Evolutionary conservation across 1,140 invertebrate genomes (phyloP), one percentile per base, ranked within the genome.

Genomic region (Hyphantria cunea): DNA sequence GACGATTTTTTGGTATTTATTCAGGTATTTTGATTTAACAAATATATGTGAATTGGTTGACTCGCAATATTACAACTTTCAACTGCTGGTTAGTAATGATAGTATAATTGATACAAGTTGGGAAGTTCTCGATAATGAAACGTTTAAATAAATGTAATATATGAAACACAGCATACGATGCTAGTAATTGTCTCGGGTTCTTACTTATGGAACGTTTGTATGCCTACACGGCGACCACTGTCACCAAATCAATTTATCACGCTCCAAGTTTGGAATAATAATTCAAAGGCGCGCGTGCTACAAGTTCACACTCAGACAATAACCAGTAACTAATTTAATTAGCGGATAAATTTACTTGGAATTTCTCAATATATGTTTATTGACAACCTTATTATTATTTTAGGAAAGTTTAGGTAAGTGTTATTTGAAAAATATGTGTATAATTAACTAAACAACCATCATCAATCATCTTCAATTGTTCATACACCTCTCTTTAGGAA

Each of bases 161-260:
- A 62, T 47, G 53, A 50, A 68, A 59, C 56, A 64, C 56, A 56
- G 63, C 48, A 52, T 25, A 45, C 31, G 39, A 58, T 44, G 17
- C 55, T 74, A 64, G 73, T 84, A 78, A 84, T 82, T 75, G 72
- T 77, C 70, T 78, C 65, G 74, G 60, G 66, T 66, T 63, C 72
- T 70, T 74, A 59, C 66, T 78, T 74, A 74, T 74, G 50, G 68
- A 54, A 66, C 65, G 72, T 84, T 84, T 78, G 78, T 82, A 80
- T 86, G 78, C 78, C 65, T 66, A 73, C 72, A 64, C 64, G 66
- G 72, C 62, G 70, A 47, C 58, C 65, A 72, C 71, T 84, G 84
- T 81, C 79, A 84, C 76, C 81, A 81, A 82, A 85, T 79, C 79
- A 84, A 86, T 86, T 80, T 84, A 85, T 84, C 75, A 82, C 82